Percentiles rank a stretch among this genome's conserved stretches.
Conservation (phyloP, 30 jellyfish, hydroid and myxozoan species). For the Haliclystus octoradiatus region DNA sequence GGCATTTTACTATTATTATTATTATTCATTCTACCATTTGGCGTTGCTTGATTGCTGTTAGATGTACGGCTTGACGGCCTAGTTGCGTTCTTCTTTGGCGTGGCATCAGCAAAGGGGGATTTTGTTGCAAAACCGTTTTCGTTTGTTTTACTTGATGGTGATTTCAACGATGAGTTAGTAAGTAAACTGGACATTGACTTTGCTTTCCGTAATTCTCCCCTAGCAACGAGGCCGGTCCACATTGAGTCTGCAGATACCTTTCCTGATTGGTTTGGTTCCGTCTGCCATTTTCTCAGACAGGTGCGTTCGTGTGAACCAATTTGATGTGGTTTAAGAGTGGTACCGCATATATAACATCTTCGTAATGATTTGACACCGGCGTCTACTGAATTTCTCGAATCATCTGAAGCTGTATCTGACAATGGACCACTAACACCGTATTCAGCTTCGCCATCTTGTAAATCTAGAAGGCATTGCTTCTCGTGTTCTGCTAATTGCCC, state of each 20-base stretch:
- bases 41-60: slow-evolving; percentile 3
- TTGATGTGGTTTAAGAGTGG: slow-evolving; percentile 30
- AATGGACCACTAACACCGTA: slow-evolving; percentile 9
- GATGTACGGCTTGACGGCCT: slow-evolving; percentile 16
- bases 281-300: slow-evolving; percentile 56
- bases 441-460: slow-evolving; percentile 30
- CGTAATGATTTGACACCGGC: slow-evolving; percentile 11
- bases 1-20: not conserved
- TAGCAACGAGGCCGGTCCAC: not conserved
- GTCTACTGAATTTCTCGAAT: slow-evolving; percentile 28
- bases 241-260: slow-evolving; percentile 14
- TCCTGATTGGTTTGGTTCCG: slow-evolving; percentile 28
- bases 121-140: not conserved
- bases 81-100: slow-evolving; percentile 10
- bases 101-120: not conserved
- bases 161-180: slow-evolving; percentile 21
- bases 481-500: slow-evolving; percentile 45
- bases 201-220: slow-evolving; percentile 28
- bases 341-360: slow-evolving; percentile 69
- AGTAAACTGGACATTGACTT: slow-evolving; percentile 32
- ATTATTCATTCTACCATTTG: not conserved
- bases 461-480: slow-evolving; percentile 33
- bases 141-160: slow-evolving; percentile 31
- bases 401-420: slow-evolving; percentile 29
- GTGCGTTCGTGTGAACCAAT: slow-evolving; percentile 46